These are phyloP conservation scores for Xerus rutilus DNA, from an alignment of 2,797 vertebrate genomes.

Conservation along the genomic window DNA sequence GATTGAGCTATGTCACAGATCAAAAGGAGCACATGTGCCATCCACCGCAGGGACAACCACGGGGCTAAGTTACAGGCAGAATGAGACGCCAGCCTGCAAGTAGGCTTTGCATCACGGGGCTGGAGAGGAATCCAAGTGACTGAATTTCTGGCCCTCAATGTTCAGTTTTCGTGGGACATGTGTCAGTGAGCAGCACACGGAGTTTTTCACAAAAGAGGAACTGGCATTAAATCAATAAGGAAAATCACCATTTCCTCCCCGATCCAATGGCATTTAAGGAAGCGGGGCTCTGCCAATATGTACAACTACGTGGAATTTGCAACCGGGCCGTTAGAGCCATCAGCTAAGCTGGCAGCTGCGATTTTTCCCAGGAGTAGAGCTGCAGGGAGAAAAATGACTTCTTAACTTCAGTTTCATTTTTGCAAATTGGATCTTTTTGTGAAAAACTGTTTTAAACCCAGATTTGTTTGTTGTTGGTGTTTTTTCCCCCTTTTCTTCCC, in stretches of 20 bases:
- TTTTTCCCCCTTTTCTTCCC: not conserved
- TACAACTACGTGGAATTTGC: slow-evolving; percentile 41
- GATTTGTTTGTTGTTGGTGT: not conserved
- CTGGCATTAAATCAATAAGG: slow-evolving; percentile 68
- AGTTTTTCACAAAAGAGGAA: slow-evolving; percentile 78
- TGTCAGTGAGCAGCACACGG: not conserved
- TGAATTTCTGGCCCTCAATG: not conserved
- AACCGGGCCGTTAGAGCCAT: slow-evolving; percentile 62
- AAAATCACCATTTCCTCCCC: slow-evolving; percentile 69
- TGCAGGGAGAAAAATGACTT: slow-evolving; percentile 67
- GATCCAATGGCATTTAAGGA: slow-evolving; percentile 61
- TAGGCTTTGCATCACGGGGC: not conserved
- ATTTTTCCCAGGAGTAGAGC: slow-evolving; percentile 69
- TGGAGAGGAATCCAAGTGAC: not conserved
- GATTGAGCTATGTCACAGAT: slow-evolving; percentile 72
- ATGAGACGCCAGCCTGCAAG: not conserved
- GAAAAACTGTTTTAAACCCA: slow-evolving; percentile 51
- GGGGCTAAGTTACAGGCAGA: slow-evolving; percentile 56
- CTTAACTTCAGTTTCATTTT: slow-evolving; percentile 56
- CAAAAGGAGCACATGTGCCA: slow-evolving; percentile 60
- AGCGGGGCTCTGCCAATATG: slow-evolving; percentile 57
- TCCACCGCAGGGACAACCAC: slow-evolving; percentile 45
- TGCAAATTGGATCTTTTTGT: slow-evolving; percentile 59
- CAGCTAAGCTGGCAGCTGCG: slow-evolving; percentile 57
- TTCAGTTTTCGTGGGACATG: not conserved